Base-by-base conservation (phyloP, 2,797 vertebrate genomes). In the Hylomyscus alleni region DNA sequence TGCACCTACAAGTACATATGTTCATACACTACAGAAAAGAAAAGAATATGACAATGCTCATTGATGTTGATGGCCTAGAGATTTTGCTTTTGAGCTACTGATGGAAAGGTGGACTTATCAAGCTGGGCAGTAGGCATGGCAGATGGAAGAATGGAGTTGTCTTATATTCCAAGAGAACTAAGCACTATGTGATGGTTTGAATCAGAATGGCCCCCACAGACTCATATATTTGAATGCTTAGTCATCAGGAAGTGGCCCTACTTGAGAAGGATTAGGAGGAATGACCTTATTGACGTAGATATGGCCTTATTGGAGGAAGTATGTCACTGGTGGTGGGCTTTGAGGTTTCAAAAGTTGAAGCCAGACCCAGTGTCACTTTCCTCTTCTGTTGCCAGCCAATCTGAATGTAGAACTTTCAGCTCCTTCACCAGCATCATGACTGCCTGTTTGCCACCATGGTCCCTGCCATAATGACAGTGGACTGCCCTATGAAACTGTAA, bases 91-190 rank as follows among this genome's bases (percentile, higher is more conserved):
- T 67, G 69, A 94, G 73, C 14, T 73, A 1, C 67, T 78, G n/a
- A 31, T 54, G 24, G 78, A 84, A 77, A 60, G 0, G 34, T 50
- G 58, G 3, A 78, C 12, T 76, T 76, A 37, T 20, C 52, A 54
- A 87, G 29, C 29, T 20, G 47, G 3, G n/a, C 7, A 47, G 40
- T 44, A 40, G 58, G 20, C 11, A 9, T 26, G 13, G 34, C 3
- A 19, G 12, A 22, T 17, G 2, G 65, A 50, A 15, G 26, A 26
- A 17, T 14, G 12, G 62, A 6, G 5, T 72, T 73, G n/a, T 67
- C 52, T 91, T 31, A 0, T 29, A 58, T 73, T 93, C 20, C 58
- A 87, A 94, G 77, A 89, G 85, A 93, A 92, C 26, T 20, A 91
- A 84, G 50, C 37, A 50, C 84, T 69, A 24, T 52, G 31, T 69